These are phyloP conservation scores for Aphidius ervi DNA, from an alignment of 1,140 invertebrate species.

Conservation along the genomic window DNA sequence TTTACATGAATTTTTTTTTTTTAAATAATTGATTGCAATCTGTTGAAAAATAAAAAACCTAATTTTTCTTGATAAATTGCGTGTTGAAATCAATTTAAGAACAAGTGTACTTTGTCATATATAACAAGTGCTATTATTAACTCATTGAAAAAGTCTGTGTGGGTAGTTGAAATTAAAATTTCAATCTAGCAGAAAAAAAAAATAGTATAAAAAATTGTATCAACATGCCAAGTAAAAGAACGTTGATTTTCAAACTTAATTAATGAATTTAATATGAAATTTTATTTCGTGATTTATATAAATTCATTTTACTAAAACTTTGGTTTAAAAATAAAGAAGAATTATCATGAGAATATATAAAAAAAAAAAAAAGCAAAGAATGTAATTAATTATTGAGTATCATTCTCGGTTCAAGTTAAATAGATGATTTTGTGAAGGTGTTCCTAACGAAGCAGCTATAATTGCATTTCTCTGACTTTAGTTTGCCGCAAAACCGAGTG, in stretches of 20 bases:
- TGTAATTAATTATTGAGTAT: too few relatives aligned
- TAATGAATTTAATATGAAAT: too few relatives aligned
- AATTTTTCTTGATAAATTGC: constrained; percentile 23
- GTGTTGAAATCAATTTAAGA: constrained; percentile 31
- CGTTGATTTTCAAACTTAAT: too few relatives aligned
- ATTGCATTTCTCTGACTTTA: constrained; percentile 13
- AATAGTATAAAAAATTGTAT: too few relatives aligned
- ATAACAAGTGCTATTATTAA: constrained; percentile 1
- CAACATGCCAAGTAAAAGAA: too few relatives aligned
- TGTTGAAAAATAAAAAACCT: constrained; percentile 14
- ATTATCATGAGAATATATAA: too few relatives aligned
- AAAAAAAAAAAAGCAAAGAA: too few relatives aligned
- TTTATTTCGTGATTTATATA: too few relatives aligned
- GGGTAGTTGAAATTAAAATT: constrained; percentile 3
- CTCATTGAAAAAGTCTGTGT: background rate
- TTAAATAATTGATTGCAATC: constrained; percentile 16
- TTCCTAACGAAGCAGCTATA: constrained; percentile 18
- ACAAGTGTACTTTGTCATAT: constrained; percentile 16
- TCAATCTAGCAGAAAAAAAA: too few relatives aligned
- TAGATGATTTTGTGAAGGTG: constrained; percentile 6
- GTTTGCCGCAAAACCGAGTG: background rate
- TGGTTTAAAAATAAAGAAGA: too few relatives aligned
- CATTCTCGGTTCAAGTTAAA: background rate
- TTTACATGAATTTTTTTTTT: constrained; percentile 41
- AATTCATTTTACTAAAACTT: too few relatives aligned